Evolutionary conservation across 1,140 invertebrate genomes (phyloP).

Genomic region (Medauroidea extradentata): DNA sequence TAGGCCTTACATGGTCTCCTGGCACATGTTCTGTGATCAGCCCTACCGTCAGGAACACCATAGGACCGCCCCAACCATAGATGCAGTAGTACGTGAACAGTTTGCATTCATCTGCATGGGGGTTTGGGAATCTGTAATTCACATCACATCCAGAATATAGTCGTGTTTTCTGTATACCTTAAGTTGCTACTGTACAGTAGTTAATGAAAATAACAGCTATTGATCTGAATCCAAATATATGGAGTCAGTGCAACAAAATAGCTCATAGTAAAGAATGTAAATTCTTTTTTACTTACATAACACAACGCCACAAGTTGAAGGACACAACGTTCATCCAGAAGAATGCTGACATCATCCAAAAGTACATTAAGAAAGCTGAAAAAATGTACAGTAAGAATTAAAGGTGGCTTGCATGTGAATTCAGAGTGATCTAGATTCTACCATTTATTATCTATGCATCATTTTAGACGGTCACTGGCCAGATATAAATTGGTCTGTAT

Average conservation of each 20-base stretch:
- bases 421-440: too few species aligned
- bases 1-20: constrained; percentile 51
- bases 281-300: constrained; percentile 48
- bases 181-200: not conserved
- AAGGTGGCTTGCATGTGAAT: too few species aligned
- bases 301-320: constrained; percentile 57
- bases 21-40: constrained; percentile 47
- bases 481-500: too few species aligned
- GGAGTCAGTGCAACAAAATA: too few species aligned
- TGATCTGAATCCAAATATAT: too few species aligned
- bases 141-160: not conserved
- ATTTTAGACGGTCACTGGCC: too few species aligned
- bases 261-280: too few species aligned
- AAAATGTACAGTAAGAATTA: too few species aligned
- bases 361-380: constrained; percentile 56
- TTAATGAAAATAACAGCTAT: too few species aligned
- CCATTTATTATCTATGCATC: too few species aligned
- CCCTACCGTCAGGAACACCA: constrained; percentile 47
- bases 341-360: constrained; percentile 57
- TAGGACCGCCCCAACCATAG: constrained; percentile 53
- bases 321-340: constrained; percentile 63
- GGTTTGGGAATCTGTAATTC: not conserved
- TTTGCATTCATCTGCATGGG: constrained; percentile 32
- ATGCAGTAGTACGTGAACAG: constrained; percentile 50
- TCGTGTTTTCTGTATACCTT: not conserved